Conservation (phyloP, 2,888 invertebrate genomes). For the Seira ritae region DNA sequence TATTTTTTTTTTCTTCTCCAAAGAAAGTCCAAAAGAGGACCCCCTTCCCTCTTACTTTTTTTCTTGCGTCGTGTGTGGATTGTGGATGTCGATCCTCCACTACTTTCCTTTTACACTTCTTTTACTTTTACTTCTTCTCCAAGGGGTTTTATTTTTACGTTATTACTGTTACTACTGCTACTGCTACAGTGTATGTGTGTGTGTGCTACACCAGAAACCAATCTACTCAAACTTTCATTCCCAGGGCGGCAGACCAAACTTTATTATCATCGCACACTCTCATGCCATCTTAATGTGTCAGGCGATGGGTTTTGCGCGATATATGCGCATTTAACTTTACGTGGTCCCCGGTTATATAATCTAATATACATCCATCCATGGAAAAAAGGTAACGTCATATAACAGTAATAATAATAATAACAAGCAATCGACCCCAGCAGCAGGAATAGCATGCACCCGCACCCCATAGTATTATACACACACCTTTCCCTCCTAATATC, state of each 20-base stretch:
- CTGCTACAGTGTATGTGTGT: too few species aligned
- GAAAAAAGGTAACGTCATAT: slow-evolving; percentile 17
- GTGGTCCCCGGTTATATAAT: not conserved
- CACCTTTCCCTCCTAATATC: slow-evolving; percentile 53
- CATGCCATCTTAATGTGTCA: slow-evolving; percentile 65
- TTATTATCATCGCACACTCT: slow-evolving; percentile 65
- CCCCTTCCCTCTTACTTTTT: slow-evolving; percentile 44
- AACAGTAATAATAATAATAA: slow-evolving; percentile 5
- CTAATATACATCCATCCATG: not conserved
- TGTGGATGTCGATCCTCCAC: slow-evolving; percentile 20
- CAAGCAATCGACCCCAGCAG: slow-evolving; percentile 1
- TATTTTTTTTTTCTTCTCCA: slow-evolving; percentile 30
- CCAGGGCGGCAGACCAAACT: slow-evolving; percentile 67
- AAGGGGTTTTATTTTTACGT: slow-evolving; percentile 63
- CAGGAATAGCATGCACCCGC: not conserved
- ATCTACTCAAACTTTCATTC: slow-evolving; percentile 66
- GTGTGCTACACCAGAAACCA: slow-evolving; percentile 60
- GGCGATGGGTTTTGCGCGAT: slow-evolving; percentile 48
- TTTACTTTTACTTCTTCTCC: slow-evolving; percentile 36
- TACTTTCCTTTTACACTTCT: slow-evolving; percentile 34
- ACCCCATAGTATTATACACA: too few species aligned
- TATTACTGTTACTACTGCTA: slow-evolving; percentile 54
- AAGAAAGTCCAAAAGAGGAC: slow-evolving; percentile 43
- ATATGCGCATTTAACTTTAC: slow-evolving; percentile 13
- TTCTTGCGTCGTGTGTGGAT: too few species aligned